These are phyloP conservation scores for Actinopyga echinites DNA, from an alignment of 53 echinoderm and acorn worm species.

Conservation along the genomic window DNA sequence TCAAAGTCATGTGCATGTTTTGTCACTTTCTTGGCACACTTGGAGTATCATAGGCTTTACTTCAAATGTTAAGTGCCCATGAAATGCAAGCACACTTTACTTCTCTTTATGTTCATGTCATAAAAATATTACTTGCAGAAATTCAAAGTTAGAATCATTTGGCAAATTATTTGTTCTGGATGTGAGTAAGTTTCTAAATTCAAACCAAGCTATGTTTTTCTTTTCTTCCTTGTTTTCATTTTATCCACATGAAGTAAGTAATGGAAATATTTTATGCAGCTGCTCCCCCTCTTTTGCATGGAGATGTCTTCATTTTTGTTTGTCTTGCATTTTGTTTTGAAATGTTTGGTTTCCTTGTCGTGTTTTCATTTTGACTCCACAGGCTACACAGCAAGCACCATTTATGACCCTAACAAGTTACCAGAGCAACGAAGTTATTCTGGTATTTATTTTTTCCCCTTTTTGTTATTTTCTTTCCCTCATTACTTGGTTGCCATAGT, in stretches of 20 bases:
- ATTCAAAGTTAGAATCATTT: too few relatives aligned
- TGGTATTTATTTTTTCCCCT: conserved; percentile 8
- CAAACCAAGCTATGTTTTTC: background rate
- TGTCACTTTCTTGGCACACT: too few relatives aligned
- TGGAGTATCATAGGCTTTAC: too few relatives aligned
- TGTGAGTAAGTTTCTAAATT: too few relatives aligned
- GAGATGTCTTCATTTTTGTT: background rate
- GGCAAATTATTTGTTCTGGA: too few relatives aligned
- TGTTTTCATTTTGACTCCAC: background rate
- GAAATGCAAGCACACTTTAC: too few relatives aligned
- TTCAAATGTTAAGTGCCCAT: too few relatives aligned
- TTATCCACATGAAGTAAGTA: conserved; percentile 26
- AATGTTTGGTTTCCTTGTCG: background rate
- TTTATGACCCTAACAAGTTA: background rate
- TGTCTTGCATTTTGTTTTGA: conserved; percentile 6
- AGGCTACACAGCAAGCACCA: conserved; percentile 16
- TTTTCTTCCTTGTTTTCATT: background rate
- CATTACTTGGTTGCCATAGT: too few relatives aligned
- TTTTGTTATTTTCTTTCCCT: too few relatives aligned
- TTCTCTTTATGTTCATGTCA: too few relatives aligned
- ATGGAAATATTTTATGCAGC: background rate
- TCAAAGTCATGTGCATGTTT: too few relatives aligned
- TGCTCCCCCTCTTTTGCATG: conserved; percentile 3
- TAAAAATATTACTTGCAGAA: too few relatives aligned
- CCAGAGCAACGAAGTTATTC: background rate